Evolutionary conservation across 2,797 vertebrate genomes (phyloP), one percentile per base, ranked within the genome.

Genomic region (Chiroxiphia lanceolata): DNA sequence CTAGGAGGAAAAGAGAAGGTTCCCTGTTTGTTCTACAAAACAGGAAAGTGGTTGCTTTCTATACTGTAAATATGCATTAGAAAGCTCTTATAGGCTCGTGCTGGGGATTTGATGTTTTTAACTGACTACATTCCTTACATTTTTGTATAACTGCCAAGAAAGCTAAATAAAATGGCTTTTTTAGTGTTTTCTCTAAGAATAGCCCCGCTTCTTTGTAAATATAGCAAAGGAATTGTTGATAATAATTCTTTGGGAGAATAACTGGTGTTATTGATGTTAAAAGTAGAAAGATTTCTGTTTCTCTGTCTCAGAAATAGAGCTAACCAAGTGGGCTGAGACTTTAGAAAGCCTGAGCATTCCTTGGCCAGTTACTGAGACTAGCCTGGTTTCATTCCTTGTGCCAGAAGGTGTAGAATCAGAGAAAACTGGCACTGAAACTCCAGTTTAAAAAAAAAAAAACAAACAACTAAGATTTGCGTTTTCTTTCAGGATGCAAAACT

Each of bases 91-190:
- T 91, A 91, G 97, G 95, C 97, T 97, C 83, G 92, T 97, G 97
- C 96, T 97, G 92, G 92, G 96, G 94, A 97, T 97, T 97, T 97
- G 94, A 95, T 97, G 97, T 95, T 98, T 97, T 98, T 98, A 98
- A 98, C 97, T 98, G 98, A 83, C 98, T 97, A 87, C 98, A 99
- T 99, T 99, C 98, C 98, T 96, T 95, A 97, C 98, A 98, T 98
- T 99, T 98, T 99, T 99, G 99, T 98, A 96, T 96, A 97, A 96
- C 97, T 98, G 98, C 98, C 98, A 99, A 99, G 98, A 98, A 98
- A 98, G 98, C 97, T 93, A 98, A 97, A 98, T 98, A 98, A 98
- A 98, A 99, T 95, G 91, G 91, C 90, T 97, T 97, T 97, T 96
- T 94, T 92, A 94, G 92, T 97, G 82, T 97, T 97, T 97, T 95